Base-by-base conservation (phyloP, 1,140 invertebrate genomes). In the Parasteatoda tepidariorum region DNA sequence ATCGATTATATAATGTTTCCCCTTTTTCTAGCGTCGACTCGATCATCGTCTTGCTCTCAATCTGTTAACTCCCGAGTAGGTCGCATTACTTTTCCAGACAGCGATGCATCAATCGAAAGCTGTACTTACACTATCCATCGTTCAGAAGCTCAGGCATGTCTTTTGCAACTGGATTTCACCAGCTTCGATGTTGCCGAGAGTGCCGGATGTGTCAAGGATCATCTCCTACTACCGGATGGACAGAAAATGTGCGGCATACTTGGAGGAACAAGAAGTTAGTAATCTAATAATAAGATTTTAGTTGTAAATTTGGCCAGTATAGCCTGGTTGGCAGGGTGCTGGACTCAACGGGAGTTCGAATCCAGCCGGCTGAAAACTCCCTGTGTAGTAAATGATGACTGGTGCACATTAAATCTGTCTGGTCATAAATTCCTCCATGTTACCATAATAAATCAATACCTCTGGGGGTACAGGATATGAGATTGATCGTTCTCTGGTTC, bases 111-210 rank as follows among this genome's bases (percentile, higher is more conserved):
- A 1, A 1, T 7, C 5, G 70, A 73, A 0, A 38, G 31, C 2
- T 83, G 81, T 24, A 55, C 59, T 15, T 83, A 74, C 26, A 73
- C 38, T n/a, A 66, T 83, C 18, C 62, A 41, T n/a, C 68, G 67
- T 0, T 83, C 68, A 0, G 61, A 54, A 11, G 9, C 57, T 30
- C 33, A 55, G 4, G 81, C 81, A 2, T 83, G 81, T 15, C 28
- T 64, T 9, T 9, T 83, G 11, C 57, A 74, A 28, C 18, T 83
- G 26, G 81, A 83, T 24, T 66, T 83, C 15, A 13, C 33, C 6
- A 22, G 26, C n/a, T 83, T 83, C 24, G 70, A 83, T 9, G 38
- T 83, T 2, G 1, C 31, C 0, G 18, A 54, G 11, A 61, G 26
- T 18, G n/a, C 70, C 18, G 68, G 28, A 4, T 83, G 81, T n/a